phyloP scores from a whole-genome alignment of 2,888 invertebrate species.

The Anodontia alba region DNA sequence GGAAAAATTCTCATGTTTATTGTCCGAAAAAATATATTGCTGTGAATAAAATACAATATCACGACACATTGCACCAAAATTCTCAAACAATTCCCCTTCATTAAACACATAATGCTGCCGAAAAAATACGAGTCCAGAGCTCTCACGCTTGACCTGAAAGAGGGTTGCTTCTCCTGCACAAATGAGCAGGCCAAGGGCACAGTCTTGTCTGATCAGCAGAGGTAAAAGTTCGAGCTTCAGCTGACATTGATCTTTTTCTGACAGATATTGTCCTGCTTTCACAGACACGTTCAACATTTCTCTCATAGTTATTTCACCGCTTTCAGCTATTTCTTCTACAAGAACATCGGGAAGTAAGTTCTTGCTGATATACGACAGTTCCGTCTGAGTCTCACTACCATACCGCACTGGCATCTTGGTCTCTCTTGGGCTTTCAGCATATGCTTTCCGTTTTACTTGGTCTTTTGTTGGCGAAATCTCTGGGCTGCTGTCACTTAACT shows the following conservation, averaged over 20 bases:
- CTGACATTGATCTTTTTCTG: conserved; percentile 30
- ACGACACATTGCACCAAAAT: too few relatives aligned
- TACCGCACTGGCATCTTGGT: conserved; percentile 14
- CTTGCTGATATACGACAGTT: neutral
- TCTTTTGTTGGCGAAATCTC: conserved; percentile 33
- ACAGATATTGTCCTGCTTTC: conserved; percentile 27
- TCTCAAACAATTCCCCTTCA: too few relatives aligned
- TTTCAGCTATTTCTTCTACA: conserved; percentile 36
- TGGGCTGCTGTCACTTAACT: conserved; percentile 31
- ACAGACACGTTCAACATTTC: conserved; percentile 32
- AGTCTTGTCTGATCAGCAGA: conserved; percentile 22
- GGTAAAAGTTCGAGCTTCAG: conserved; percentile 26
- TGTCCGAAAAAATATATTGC: too few relatives aligned
- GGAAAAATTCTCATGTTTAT: too few relatives aligned
- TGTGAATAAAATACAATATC: too few relatives aligned
- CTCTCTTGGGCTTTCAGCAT: conserved; percentile 30
- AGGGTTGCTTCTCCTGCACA: conserved; percentile 31
- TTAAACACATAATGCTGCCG: too few relatives aligned
- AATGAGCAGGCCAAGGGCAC: conserved; percentile 29
- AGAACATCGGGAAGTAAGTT: conserved; percentile 38
- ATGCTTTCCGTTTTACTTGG: conserved; percentile 20
- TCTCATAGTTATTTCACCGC: conserved; percentile 24
- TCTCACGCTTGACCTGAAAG: too few relatives aligned
- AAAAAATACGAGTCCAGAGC: too few relatives aligned
- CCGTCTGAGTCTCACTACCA: too few relatives aligned